Base-by-base conservation (phyloP, 2,797 vertebrate species). In the Chiroxiphia lanceolata region DNA sequence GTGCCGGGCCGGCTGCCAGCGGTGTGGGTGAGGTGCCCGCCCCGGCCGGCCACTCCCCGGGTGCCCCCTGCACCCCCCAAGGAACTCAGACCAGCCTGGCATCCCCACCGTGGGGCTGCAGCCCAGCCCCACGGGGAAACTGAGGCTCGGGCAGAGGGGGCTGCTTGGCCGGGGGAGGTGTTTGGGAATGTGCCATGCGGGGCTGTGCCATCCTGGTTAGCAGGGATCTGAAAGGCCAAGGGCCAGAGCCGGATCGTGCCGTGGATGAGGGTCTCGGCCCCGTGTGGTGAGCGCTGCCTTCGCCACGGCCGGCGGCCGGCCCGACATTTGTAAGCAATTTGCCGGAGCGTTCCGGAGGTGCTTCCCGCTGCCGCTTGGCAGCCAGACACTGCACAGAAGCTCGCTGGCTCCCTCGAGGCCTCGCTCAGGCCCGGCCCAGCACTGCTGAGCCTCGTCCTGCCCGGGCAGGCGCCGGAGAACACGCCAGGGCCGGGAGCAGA, bases 301-400 rank as follows among this genome's bases (percentile, higher is more conserved):
- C 15, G 45, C 65, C 61, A 11, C 10, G 22, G 78, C 81, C 19
- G 33, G 64, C 33, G 56, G 11, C 42, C 11, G 64, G 82, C 76
- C 88, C 59, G 7, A 40, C 92, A 72, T 84, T 76, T 87, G 93
- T 75, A 75, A 93, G 77, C 54, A 69, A 81, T 90, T 95, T 88
- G 54, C 87, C 10, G 89, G 54, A 87, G 84, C 48, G 45, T 75
- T 89, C 85, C n/a, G 36, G 87, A 85, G 95, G 68, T 76, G 91
- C 84, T 95, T 81, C 93, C 83, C 60, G 94, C 90, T 91, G 93
- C 94, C 9, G 74, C 85, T 92, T 95, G 89, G 93, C 94, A 95
- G 90, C 59, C 63, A 63, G 70, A 67, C 65, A 5, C 93, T 7
- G 75, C 91, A 94, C 95, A 90, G 95, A 89, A 89, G 93, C 95